Percentiles rank a stretch among this genome's conserved stretches.
These are phyloP conservation scores for Mythimna pallens DNA, from an alignment of 2,888 invertebrate species.

Conservation along the genomic window DNA sequence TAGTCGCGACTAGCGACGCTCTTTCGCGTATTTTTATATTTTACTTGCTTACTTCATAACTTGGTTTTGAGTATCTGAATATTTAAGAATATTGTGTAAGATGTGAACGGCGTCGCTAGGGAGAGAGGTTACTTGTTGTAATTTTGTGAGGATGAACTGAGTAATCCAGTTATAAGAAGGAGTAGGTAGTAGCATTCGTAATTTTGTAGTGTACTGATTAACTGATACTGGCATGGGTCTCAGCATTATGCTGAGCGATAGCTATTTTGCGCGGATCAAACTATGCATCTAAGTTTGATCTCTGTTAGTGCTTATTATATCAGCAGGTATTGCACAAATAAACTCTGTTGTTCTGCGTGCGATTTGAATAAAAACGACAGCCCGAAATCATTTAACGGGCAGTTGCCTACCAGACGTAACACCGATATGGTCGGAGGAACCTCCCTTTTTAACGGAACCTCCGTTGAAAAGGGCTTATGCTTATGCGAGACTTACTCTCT, in stretches of 20 bases:
- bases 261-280: background rate
- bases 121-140: background rate
- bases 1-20: constrained; percentile 58
- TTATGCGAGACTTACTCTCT: too few relatives aligned
- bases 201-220: too few relatives aligned
- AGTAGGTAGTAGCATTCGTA: background rate
- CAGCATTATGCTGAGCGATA: background rate
- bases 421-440: too few relatives aligned
- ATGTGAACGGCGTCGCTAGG: background rate
- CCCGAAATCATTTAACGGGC: too few relatives aligned
- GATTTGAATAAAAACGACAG: too few relatives aligned
- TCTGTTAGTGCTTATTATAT: background rate
- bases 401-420: too few relatives aligned
- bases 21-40: constrained; percentile 62
- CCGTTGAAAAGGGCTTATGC: too few relatives aligned
- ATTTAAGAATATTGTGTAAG: constrained; percentile 40
- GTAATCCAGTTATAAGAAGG: background rate
- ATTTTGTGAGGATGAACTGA: background rate
- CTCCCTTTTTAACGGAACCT: too few relatives aligned
- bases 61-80: constrained; percentile 43
- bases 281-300: background rate
- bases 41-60: constrained; percentile 48
- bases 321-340: background rate
- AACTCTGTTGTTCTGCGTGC: too few relatives aligned
- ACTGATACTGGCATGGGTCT: background rate